phyloP scores from a whole-genome alignment of 2,113 vertebrate genomes.

The Thryonomys swinderianus region DNA sequence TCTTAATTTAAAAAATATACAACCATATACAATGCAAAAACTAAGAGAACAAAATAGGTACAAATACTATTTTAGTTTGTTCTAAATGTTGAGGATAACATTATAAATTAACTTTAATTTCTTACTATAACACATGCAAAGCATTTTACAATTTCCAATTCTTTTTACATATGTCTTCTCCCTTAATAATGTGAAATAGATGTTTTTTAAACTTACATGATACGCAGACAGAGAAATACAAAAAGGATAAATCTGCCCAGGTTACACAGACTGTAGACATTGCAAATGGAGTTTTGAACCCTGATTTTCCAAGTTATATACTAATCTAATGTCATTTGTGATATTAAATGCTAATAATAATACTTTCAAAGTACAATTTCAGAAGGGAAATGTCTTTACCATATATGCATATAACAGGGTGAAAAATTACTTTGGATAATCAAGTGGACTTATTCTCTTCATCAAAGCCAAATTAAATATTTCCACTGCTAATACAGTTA shows the following conservation, averaged over 20 bases:
- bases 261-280: neutral
- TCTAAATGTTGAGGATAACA: neutral
- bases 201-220: neutral
- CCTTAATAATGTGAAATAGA: neutral
- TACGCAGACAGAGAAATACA: neutral
- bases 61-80: neutral
- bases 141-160: neutral
- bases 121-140: neutral
- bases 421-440: neutral
- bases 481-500: neutral
- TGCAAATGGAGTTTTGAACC: neutral
- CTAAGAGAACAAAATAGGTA: neutral
- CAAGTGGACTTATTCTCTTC: neutral
- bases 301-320: neutral
- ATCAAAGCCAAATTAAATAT: neutral
- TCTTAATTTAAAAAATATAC: neutral
- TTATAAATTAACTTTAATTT: neutral
- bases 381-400: neutral
- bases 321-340: neutral
- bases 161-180: neutral
- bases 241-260: neutral
- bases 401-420: neutral
- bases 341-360: neutral
- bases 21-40: neutral
- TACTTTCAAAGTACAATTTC: conserved; percentile 23